Conservation (phyloP, 2,113 vertebrate genomes). For the Pelecanoides urinatrix region DNA sequence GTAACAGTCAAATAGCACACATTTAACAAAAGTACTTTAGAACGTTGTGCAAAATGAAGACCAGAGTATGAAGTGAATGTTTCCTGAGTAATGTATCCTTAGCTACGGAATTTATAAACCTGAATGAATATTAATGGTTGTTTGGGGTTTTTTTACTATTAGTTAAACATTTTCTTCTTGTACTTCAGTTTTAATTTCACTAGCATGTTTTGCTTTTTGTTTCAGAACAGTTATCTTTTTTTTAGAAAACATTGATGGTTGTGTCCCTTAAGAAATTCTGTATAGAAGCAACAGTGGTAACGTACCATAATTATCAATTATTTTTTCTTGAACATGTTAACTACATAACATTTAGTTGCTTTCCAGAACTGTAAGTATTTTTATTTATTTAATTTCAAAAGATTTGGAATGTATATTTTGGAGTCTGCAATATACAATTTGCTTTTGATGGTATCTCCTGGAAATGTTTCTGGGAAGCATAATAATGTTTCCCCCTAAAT, state of each 20-base stretch:
- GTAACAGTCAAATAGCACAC: neutral
- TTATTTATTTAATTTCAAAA: neutral
- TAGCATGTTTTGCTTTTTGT: neutral
- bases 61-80: neutral
- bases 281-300: neutral
- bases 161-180: neutral
- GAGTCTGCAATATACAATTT: constrained; percentile 25
- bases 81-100: neutral
- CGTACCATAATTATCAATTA: constrained; percentile 20
- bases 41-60: neutral
- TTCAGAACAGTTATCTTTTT: neutral
- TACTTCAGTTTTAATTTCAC: constrained; percentile 17
- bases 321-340: neutral
- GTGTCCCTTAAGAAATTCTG: constrained; percentile 37
- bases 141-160: neutral
- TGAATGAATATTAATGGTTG: neutral
- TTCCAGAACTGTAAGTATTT: neutral
- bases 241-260: neutral
- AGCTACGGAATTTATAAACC: neutral
- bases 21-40: neutral
- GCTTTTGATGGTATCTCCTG: constrained; percentile 36
- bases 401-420: neutral
- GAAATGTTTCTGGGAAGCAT: constrained; percentile 29
- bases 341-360: neutral
- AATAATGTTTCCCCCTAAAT: constrained; percentile 58